Evolutionary conservation across 1,140 invertebrate genomes (phyloP).

Genomic region (Papilio xuthus): DNA sequence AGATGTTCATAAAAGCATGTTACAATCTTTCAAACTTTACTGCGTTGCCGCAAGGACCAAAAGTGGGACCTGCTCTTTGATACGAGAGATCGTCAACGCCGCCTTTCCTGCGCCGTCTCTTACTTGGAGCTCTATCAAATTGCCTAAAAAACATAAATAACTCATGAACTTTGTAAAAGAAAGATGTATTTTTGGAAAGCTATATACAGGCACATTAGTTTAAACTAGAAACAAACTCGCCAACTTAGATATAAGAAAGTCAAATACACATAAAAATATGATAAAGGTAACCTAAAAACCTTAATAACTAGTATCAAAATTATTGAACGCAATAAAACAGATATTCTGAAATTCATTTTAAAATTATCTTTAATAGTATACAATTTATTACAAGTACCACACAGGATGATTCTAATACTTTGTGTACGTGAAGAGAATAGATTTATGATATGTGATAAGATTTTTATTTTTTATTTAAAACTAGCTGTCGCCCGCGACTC

Average conservation of each 20-base stretch:
- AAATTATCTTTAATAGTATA: conserved; percentile 34
- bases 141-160: neutral
- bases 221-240: neutral
- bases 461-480: too few species aligned
- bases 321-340: conserved; percentile 28
- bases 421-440: too few species aligned
- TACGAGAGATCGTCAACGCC: too few species aligned
- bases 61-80: too few species aligned
- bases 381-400: conserved; percentile 27
- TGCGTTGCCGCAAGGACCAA: too few species aligned
- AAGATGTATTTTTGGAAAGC: neutral
- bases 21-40: too few species aligned
- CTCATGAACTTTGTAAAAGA: neutral
- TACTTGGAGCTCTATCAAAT: neutral
- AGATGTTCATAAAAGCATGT: too few species aligned
- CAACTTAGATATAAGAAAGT: neutral
- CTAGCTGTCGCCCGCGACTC: too few species aligned
- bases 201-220: neutral
- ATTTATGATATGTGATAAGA: too few species aligned
- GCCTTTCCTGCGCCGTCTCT: too few species aligned
- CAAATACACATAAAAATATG: neutral
- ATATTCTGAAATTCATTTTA: conserved; percentile 18
- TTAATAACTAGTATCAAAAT: conserved; percentile 26
- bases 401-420: conserved; percentile 3
- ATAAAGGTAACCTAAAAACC: conserved; percentile 31